Conservation (phyloP, 2,797 vertebrate genomes). For the Enoplosus armatus region DNA sequence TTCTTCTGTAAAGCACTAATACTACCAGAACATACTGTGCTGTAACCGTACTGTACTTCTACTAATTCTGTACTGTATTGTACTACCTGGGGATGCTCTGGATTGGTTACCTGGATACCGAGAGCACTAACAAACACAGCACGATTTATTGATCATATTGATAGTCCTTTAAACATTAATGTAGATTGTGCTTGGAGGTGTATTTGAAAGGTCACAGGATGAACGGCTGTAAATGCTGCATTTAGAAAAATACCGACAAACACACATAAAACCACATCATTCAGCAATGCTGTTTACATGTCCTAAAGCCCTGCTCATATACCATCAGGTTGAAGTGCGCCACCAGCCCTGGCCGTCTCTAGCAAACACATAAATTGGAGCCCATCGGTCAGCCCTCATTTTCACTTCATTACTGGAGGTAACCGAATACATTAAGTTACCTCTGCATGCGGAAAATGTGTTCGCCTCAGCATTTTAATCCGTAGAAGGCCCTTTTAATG, state of each 20-base stretch:
- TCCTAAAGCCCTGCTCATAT: slow-evolving; percentile 22
- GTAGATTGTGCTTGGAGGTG: slow-evolving; percentile 17
- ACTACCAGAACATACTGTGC: not conserved
- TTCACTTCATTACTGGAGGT: slow-evolving; percentile 76
- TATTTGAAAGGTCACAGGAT: slow-evolving; percentile 6
- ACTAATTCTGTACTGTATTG: not conserved
- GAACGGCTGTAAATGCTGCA: not conserved
- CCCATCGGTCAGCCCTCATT: slow-evolving; percentile 64
- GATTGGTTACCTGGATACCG: not conserved
- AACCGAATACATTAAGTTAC: slow-evolving; percentile 73
- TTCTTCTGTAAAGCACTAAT: not conserved
- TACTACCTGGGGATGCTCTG: slow-evolving; percentile 3
- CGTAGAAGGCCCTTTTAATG: slow-evolving; percentile 74
- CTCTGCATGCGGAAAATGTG: slow-evolving; percentile 73
- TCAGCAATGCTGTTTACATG: slow-evolving; percentile 12
- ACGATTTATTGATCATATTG: slow-evolving; percentile 24
- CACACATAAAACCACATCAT: slow-evolving; percentile 9
- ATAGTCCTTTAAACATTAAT: slow-evolving; percentile 38
- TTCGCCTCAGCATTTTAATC: slow-evolving; percentile 77
- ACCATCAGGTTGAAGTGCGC: slow-evolving; percentile 11
- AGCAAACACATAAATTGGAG: slow-evolving; percentile 56
- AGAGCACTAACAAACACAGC: slow-evolving; percentile 4
- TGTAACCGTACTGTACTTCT: not conserved
- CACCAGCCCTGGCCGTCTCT: slow-evolving; percentile 9
- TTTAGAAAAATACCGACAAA: not conserved